A percentile compares a stretch with the other conserved stretches of the same genome.
Evolutionary conservation across 2,113 vertebrate genomes (phyloP).

Genomic region (Tenrec ecaudatus): DNA sequence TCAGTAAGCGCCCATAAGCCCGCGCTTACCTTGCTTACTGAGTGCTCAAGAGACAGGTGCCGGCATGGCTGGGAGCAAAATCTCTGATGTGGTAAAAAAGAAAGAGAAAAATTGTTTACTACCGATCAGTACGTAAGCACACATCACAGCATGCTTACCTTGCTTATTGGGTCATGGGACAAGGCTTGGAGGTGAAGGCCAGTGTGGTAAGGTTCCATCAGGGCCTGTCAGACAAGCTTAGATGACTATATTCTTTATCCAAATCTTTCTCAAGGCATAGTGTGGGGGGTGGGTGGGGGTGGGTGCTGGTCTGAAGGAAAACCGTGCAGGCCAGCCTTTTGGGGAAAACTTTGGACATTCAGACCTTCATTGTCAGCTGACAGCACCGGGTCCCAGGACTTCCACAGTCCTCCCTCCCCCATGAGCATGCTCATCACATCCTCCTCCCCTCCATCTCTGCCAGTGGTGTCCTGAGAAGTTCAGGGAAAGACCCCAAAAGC

Average conservation of each 20-base stretch:
- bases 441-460: rapidly evolving
- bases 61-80: too few relatives aligned
- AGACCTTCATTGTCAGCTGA: not conserved
- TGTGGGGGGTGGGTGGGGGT: not conserved
- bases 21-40: too few relatives aligned
- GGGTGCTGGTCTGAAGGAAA: not conserved
- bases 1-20: too few relatives aligned
- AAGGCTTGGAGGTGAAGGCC: not conserved
- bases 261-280: not conserved
- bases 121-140: too few relatives aligned
- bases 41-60: too few relatives aligned
- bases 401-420: too few relatives aligned
- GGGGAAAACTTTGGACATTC: not conserved
- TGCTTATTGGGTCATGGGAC: too few relatives aligned
- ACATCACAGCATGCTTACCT: too few relatives aligned
- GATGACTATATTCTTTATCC: not conserved
- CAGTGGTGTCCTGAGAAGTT: not conserved
- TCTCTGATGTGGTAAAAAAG: too few relatives aligned
- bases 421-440: rapidly evolving
- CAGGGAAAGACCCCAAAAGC: not conserved
- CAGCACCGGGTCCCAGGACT: not conserved
- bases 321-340: not conserved
- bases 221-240: not conserved
- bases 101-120: too few relatives aligned
- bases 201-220: not conserved